Evolutionary conservation across 1,140 invertebrate genomes (phyloP), one percentile per base, ranked within the genome.

Genomic region (Ridgeia piscesae): DNA sequence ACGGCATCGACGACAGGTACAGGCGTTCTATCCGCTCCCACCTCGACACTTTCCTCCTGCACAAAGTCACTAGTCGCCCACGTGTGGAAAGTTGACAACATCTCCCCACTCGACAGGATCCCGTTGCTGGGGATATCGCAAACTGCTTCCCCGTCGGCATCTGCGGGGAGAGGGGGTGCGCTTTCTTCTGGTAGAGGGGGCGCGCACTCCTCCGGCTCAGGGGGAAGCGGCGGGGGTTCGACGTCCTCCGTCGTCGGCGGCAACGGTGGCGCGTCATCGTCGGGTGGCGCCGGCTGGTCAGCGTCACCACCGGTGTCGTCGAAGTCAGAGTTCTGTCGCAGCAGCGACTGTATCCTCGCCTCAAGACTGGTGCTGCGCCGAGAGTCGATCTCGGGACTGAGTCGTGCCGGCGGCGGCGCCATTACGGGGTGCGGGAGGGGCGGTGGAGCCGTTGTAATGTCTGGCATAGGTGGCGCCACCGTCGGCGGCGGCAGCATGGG

Each of bases 1-100:
- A 77, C 2, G 4, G 42, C 42, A 21, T 77, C 58, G 58, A 21
- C 27, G 27, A 21, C 17, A 8, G 17, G 27, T 27, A 77, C 58
- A 21, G 58, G 58, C 2, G 58, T 77, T 21, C 27, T 88, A 27
- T 92, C 92, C 35, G 91, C 88, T 35, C 91, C 92, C 35, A 88
- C 91, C 92, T 48, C 58, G 34, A 89, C 88, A 33, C 35, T 91
- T 77, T 90, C 91, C 89, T 77, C 92, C 33, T 48, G 92, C 34
- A 92, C 88, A 89, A 58, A 91, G 27, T 77, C 58, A 6, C 58
- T 77, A 31, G 58, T 77, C 58, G 58, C 58, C 58, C 58, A 77
- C 58, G 17, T 77, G 58, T 77, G 58, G 58, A 77, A 77, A 21
- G 58, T 77, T 14, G 58, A 77, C 27, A 77, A 21, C 58, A 77